These are phyloP conservation scores for Ciconia nigra DNA, from an alignment of 2,797 vertebrate species.

Conservation along the genomic window DNA sequence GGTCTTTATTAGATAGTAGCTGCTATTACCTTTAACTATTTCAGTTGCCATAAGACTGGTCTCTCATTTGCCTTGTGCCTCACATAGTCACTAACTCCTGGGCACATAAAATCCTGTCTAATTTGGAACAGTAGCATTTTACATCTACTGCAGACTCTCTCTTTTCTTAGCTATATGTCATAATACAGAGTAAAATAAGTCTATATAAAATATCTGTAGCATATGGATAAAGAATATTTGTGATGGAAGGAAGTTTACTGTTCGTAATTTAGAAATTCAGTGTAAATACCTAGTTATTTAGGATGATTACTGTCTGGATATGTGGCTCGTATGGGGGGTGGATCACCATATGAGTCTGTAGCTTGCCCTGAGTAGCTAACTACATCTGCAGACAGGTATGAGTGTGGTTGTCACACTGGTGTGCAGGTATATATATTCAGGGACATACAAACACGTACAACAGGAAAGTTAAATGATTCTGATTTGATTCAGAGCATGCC, in stretches of 20 bases:
- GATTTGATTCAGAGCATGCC: not conserved
- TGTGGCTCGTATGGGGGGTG: not conserved
- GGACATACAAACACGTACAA: accelerated
- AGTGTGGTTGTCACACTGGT: not conserved
- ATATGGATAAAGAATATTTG: not conserved
- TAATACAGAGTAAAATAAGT: not conserved
- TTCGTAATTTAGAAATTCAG: not conserved
- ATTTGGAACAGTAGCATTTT: not conserved
- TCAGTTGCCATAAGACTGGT: not conserved
- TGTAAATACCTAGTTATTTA: not conserved
- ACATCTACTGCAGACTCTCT: not conserved
- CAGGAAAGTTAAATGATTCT: not conserved
- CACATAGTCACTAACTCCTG: not conserved
- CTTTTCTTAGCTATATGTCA: not conserved
- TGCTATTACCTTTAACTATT: not conserved
- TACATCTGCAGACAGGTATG: not conserved
- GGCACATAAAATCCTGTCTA: not conserved
- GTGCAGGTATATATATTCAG: not conserved
- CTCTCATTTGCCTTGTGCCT: not conserved
- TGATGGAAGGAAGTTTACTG: not conserved
- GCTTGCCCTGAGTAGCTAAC: not conserved
- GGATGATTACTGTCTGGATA: not conserved
- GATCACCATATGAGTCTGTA: not conserved
- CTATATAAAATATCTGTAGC: not conserved
- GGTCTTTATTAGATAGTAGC: not conserved